Conservation (phyloP, 2,888 invertebrate genomes). For the Eucera pruinosa region DNA sequence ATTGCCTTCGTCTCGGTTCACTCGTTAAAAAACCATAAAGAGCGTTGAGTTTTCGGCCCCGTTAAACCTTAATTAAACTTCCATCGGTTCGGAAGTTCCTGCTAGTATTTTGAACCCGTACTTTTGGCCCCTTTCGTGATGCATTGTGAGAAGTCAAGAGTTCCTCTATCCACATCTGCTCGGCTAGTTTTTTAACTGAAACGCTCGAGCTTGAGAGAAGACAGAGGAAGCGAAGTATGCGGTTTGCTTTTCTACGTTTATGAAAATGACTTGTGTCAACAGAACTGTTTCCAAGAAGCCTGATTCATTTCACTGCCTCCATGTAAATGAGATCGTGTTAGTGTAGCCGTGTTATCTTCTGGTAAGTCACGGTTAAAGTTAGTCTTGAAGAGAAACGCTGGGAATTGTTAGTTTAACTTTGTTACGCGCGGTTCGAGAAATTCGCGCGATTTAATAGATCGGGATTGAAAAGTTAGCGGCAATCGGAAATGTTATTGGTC, state of each 20-base stretch:
- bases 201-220: background rate
- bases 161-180: background rate
- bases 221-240: background rate
- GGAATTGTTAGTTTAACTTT: too few species aligned
- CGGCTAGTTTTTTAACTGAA: background rate
- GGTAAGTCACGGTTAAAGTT: too few species aligned
- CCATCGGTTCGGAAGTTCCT: background rate
- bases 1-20: conserved; percentile 19
- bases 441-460: background rate
- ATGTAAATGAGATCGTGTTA: background rate
- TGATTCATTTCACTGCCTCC: conserved; percentile 10
- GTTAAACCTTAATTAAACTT: conserved; percentile 36
- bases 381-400: background rate
- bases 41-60: background rate
- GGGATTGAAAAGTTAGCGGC: too few species aligned
- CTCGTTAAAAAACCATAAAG: conserved; percentile 25
- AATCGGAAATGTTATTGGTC: background rate
- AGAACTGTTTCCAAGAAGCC: conserved; percentile 11
- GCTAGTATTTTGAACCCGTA: background rate
- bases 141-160: background rate
- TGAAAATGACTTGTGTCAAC: conserved; percentile 24
- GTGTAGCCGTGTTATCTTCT: conserved; percentile 4
- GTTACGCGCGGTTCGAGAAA: background rate
- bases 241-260: background rate
- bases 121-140: background rate